phyloP scores from a whole-genome alignment of 2,888 invertebrate species.

The Rhagonycha fulva region DNA sequence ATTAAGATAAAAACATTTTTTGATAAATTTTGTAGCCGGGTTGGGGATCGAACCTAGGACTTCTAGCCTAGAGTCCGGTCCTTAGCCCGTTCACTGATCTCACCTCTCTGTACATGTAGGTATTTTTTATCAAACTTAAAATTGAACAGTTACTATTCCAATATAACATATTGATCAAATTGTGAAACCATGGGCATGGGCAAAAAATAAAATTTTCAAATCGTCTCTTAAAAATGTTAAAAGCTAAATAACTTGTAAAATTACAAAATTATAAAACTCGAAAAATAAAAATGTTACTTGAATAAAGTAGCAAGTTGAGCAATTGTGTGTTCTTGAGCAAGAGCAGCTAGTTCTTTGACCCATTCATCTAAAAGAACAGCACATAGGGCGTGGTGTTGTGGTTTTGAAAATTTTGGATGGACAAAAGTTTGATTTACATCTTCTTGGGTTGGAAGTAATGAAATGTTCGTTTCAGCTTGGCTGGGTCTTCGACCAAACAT shows the following conservation, averaged over 20 bases:
- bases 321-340: slow-evolving; percentile 91
- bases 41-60: too few species aligned
- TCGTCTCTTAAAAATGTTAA: background rate
- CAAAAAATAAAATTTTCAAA: background rate
- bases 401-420: slow-evolving; percentile 52
- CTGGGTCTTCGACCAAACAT: slow-evolving; percentile 63
- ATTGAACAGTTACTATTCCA: too few species aligned
- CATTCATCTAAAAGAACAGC: slow-evolving; percentile 94
- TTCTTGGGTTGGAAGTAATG: slow-evolving; percentile 40
- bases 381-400: slow-evolving; percentile 72
- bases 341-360: slow-evolving; percentile 91
- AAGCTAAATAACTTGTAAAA: background rate
- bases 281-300: slow-evolving; percentile 39
- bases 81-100: too few species aligned
- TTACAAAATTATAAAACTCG: background rate
- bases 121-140: too few species aligned
- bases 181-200: too few species aligned
- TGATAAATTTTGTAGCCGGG: too few species aligned
- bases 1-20: too few species aligned
- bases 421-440: slow-evolving; percentile 43
- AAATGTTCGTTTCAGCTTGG: slow-evolving; percentile 44
- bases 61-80: too few species aligned
- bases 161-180: too few species aligned
- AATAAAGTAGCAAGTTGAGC: slow-evolving; percentile 59
- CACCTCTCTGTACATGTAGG: too few species aligned